phyloP scores from a whole-genome alignment of 2,797 vertebrate species.

The Acanthurus tractus region DNA sequence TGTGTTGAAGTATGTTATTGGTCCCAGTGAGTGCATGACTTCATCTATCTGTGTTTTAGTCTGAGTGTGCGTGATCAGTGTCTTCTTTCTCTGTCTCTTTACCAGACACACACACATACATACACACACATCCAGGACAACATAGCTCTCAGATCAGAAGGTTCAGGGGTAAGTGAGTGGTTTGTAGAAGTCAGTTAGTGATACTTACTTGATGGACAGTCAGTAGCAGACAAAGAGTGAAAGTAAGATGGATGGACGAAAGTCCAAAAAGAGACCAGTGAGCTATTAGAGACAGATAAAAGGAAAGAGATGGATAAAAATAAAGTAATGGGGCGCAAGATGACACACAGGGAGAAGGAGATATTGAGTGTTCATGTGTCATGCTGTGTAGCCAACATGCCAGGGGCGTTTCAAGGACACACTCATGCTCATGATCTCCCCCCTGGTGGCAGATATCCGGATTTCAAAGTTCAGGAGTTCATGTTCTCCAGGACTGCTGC shows the following conservation, averaged over 20 bases:
- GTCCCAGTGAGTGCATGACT: too few relatives aligned
- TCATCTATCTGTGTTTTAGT: too few relatives aligned
- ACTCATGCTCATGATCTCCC: conserved; percentile 14
- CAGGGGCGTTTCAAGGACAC: conserved; percentile 65
- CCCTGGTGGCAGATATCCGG: conserved; percentile 35
- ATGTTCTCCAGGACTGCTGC: conserved; percentile 50
- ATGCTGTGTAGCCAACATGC: conserved; percentile 20
- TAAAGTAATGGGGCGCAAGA: conserved; percentile 37
- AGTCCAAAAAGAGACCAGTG: conserved; percentile 22
- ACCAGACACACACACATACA: too few relatives aligned
- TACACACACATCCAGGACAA: not conserved
- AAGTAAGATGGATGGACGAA: conserved; percentile 35
- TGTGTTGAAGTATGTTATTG: not conserved
- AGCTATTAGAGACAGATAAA: conserved; percentile 46
- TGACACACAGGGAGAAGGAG: conserved; percentile 37
- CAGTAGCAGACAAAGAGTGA: conserved; percentile 24
- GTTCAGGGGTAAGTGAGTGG: conserved; percentile 14
- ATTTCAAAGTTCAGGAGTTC: conserved; percentile 56
- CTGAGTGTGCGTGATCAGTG: not conserved
- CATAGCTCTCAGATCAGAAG: conserved; percentile 9
- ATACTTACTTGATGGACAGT: conserved; percentile 33
- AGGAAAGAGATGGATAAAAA: conserved; percentile 52
- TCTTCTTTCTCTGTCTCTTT: too few relatives aligned
- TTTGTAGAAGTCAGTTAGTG: conserved; percentile 48
- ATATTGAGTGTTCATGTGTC: conserved; percentile 27